Conservation (phyloP, 1,140 invertebrate genomes). For the Ganaspis sp. region DNA sequence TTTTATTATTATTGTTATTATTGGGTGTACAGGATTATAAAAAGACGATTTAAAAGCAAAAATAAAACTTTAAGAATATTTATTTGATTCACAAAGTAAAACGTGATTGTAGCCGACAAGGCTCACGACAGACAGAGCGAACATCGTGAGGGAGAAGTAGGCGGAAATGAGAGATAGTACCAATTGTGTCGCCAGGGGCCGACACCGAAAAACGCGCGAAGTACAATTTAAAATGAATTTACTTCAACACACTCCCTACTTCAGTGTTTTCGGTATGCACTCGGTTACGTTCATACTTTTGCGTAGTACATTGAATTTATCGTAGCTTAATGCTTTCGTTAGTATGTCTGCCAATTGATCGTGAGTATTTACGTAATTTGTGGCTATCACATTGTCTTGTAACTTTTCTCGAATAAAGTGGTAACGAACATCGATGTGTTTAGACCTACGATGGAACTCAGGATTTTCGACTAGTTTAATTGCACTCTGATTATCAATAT, state of each 20-base stretch:
- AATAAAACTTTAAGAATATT: too few species aligned
- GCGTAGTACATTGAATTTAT: slow-evolving; percentile 33
- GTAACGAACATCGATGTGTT: slow-evolving; percentile 68
- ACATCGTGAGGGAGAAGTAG: too few species aligned
- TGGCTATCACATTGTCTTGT: slow-evolving; percentile 32
- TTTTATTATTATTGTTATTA: too few species aligned
- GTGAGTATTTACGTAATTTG: slow-evolving; percentile 38
- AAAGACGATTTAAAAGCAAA: too few species aligned
- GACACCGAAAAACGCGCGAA: too few species aligned
- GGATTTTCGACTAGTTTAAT: slow-evolving; percentile 68
- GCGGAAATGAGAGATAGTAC: too few species aligned
- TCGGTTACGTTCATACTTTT: slow-evolving; percentile 28
- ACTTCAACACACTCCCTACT: slow-evolving; percentile 39
- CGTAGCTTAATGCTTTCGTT: slow-evolving; percentile 43
- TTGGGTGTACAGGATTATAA: too few species aligned
- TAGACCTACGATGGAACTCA: slow-evolving; percentile 60
- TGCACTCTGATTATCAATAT: slow-evolving; percentile 51
- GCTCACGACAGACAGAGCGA: too few species aligned
- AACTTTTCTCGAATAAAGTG: slow-evolving; percentile 63
- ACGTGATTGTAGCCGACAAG: too few species aligned
- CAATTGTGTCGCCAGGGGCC: too few species aligned
- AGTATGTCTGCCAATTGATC: slow-evolving; percentile 51
- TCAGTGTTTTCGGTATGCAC: slow-evolving; percentile 32
- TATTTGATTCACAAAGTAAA: too few species aligned
- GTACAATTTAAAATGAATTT: too few species aligned